These are phyloP conservation scores for Tragelaphus scriptus DNA, from an alignment of 2,113 vertebrate genomes.

Conservation along the genomic window DNA sequence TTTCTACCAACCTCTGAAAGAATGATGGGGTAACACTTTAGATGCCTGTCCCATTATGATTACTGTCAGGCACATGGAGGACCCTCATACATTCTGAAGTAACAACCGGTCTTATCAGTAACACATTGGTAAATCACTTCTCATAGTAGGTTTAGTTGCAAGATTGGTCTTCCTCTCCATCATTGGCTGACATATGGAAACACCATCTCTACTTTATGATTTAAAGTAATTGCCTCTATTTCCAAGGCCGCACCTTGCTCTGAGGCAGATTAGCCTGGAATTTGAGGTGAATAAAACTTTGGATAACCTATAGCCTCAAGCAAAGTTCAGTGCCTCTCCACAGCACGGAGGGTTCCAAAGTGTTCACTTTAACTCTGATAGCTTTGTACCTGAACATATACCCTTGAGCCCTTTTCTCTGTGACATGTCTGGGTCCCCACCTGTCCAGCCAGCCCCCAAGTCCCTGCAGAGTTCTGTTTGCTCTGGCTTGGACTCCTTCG, in stretches of 20 bases:
- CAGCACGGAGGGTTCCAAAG: neutral
- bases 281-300: neutral
- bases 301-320: neutral
- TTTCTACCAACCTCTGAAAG: neutral
- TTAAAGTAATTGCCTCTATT: neutral
- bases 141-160: neutral
- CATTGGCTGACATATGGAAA: neutral
- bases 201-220: neutral
- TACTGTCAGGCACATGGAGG: neutral
- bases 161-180: neutral
- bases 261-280: neutral
- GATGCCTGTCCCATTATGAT: neutral
- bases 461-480: neutral
- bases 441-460: neutral
- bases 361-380: neutral
- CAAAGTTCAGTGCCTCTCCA: neutral
- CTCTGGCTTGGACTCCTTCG: neutral
- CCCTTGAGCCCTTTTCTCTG: accelerated
- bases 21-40: neutral
- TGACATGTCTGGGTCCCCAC: neutral
- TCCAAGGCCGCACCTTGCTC: neutral
- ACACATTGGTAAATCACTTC: neutral
- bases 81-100: neutral
- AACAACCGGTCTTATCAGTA: neutral
- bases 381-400: neutral